phyloP scores from a whole-genome alignment of 2,888 invertebrate genomes.

The Lasioglossum calceatum region DNA sequence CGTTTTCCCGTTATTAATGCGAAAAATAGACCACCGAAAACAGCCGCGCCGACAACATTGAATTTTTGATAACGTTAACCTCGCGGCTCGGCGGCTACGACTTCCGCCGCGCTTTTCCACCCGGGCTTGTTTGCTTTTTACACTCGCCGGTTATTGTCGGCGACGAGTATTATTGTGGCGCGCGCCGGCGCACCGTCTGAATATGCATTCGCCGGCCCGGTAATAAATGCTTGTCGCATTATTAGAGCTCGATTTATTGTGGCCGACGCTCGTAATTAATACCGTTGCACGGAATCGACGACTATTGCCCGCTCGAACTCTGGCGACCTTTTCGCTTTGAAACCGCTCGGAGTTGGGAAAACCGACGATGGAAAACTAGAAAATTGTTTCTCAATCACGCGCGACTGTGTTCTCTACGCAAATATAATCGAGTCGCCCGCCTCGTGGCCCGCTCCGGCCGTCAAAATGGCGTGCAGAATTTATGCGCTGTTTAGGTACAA shows the following conservation, averaged over 20 bases:
- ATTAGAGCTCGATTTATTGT: conserved; percentile 36
- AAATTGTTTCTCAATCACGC: background rate
- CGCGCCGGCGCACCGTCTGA: background rate
- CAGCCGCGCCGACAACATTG: background rate
- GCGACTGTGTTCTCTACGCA: background rate
- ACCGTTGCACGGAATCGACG: background rate
- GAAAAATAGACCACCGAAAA: conserved; percentile 15
- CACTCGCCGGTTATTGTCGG: conserved; percentile 22
- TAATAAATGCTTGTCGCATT: conserved; percentile 39
- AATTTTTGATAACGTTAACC: conserved; percentile 2
- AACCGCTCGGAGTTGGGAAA: background rate
- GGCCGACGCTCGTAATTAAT: conserved; percentile 36
- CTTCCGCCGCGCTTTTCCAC: conserved; percentile 1
- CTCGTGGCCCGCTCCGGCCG: background rate
- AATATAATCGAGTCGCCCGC: background rate
- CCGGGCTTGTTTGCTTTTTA: conserved; percentile 13
- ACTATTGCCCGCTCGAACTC: background rate
- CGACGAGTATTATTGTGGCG: conserved; percentile 16
- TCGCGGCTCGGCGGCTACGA: background rate
- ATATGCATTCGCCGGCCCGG: conserved; percentile 23
- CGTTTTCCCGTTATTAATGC: background rate
- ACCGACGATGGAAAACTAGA: background rate
- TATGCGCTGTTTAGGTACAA: background rate
- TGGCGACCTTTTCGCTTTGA: background rate
- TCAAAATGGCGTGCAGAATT: background rate